Evolutionary conservation across 92 coral and sea anemone species (phyloP).

Genomic region (Galaxea fascicularis): DNA sequence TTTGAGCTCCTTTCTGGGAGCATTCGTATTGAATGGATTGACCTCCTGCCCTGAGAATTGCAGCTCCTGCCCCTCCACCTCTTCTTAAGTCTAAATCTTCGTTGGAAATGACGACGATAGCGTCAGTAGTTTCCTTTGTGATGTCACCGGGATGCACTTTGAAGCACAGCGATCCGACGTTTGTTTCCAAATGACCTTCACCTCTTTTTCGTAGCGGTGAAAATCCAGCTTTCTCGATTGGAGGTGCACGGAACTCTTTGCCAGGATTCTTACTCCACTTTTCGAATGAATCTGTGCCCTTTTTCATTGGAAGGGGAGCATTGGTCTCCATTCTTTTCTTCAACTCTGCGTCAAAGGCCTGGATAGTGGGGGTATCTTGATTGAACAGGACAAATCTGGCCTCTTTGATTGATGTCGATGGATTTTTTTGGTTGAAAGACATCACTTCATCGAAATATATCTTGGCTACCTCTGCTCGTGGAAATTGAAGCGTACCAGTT

Average conservation of each 20-base stretch:
- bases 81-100: conserved; percentile 40
- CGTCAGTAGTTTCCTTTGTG: conserved; percentile 66
- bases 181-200: conserved; percentile 41
- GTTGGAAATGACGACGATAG: conserved; percentile 60
- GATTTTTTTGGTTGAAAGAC: conserved; percentile 53
- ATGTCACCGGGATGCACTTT: conserved; percentile 65
- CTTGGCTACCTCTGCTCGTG: conserved; percentile 65
- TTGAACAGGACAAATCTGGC: conserved; percentile 73
- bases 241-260: background rate
- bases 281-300: too few relatives aligned
- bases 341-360: conserved; percentile 65
- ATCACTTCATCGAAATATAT: conserved; percentile 69
- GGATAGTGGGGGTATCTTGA: conserved; percentile 61
- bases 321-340: conserved; percentile 14
- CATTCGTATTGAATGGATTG: conserved; percentile 52
- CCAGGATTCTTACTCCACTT: too few relatives aligned
- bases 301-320: background rate
- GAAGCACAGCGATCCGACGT: conserved; percentile 50
- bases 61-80: conserved; percentile 69
- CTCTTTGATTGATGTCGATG: conserved; percentile 58
- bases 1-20: conserved; percentile 1
- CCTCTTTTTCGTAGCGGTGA: conserved; percentile 30
- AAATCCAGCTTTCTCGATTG: background rate
- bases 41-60: conserved; percentile 70
- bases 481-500: conserved; percentile 77